Evolutionary conservation across 2,113 vertebrate genomes (phyloP).

Genomic region (Nyctibius bracteatus): DNA sequence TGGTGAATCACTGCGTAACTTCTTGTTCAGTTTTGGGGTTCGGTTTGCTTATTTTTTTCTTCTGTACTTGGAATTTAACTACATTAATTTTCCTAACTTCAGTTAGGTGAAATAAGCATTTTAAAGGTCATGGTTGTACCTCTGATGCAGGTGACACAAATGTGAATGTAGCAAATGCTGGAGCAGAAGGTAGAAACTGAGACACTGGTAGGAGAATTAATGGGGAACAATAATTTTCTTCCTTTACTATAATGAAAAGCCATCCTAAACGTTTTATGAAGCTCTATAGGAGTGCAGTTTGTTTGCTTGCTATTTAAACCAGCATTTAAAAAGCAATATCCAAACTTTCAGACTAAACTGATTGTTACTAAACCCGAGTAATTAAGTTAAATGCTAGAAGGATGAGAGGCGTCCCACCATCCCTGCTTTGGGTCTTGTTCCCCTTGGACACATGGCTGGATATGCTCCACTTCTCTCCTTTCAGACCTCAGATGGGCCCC

Average conservation of each 20-base stretch:
- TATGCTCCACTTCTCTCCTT: background rate
- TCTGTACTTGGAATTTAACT: background rate
- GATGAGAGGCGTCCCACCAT: background rate
- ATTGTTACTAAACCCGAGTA: background rate
- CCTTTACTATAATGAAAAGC: background rate
- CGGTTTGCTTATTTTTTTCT: no score
- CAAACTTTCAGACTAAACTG: background rate
- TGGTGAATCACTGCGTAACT: background rate
- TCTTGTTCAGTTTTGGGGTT: background rate
- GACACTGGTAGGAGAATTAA: background rate
- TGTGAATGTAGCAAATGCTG: background rate
- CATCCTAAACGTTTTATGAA: background rate
- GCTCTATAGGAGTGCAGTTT: background rate
- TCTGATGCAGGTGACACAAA: background rate
- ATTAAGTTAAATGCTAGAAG: background rate
- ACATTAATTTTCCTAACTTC: background rate
- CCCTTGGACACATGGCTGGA: accelerated
- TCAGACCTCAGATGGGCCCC: accelerated
- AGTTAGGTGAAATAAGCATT: background rate
- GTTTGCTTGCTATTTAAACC: background rate
- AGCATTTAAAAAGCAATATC: background rate
- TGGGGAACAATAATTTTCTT: background rate
- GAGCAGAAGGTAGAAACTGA: background rate
- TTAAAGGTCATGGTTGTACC: background rate
- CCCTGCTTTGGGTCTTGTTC: background rate